Percentiles rank a stretch among this genome's conserved stretches.
Evolutionary conservation across 1,140 invertebrate genomes (phyloP).

Genomic region (Cydia amplana): DNA sequence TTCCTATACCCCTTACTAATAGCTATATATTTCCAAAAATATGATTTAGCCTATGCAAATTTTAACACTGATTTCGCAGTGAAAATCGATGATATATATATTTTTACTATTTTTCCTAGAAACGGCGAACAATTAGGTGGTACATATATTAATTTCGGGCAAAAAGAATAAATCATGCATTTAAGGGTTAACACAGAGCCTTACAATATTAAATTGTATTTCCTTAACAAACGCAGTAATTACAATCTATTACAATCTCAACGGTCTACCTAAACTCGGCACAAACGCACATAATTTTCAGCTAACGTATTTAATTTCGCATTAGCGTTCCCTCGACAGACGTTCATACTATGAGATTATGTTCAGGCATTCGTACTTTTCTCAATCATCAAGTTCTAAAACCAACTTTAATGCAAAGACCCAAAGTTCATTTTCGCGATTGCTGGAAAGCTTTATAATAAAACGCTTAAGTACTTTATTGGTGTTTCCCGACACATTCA

Average conservation of each 20-base stretch:
- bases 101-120: no score
- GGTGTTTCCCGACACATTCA: not conserved
- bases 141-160: no score
- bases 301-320: not conserved
- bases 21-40: no score
- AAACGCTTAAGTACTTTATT: not conserved
- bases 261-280: not conserved
- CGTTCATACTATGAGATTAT: not conserved
- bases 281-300: not conserved
- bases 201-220: not conserved
- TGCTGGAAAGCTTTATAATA: not conserved
- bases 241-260: not conserved
- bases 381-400: not conserved
- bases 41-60: no score
- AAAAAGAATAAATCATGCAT: no score
- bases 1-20: no score
- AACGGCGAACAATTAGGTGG: no score
- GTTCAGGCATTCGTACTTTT: not conserved
- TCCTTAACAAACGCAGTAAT: not conserved
- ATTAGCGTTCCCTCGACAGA: not conserved
- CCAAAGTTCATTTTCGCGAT: not conserved
- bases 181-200: not conserved
- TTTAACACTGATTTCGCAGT: no score
- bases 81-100: no score
- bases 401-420: not conserved